Evolutionary conservation across 1,140 invertebrate genomes (phyloP).

Genomic region (Helicoverpa zea): DNA sequence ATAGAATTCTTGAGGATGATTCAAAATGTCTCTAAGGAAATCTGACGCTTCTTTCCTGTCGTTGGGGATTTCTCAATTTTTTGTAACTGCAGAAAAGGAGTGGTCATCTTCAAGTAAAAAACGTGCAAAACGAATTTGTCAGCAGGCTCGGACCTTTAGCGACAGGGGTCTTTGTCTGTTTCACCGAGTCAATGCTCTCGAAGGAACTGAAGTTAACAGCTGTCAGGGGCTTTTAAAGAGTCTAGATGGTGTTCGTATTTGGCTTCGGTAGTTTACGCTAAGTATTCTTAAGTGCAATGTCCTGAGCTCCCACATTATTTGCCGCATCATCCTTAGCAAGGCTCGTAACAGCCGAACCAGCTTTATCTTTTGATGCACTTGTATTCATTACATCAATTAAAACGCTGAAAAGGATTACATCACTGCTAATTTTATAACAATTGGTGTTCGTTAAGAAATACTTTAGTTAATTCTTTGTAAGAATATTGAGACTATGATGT

Average conservation of each 20-base stretch:
- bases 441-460: constrained; percentile 16
- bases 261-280: neutral
- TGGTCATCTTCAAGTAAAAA: neutral
- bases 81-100: neutral
- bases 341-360: neutral
- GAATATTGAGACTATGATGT: constrained; percentile 13
- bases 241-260: neutral
- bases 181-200: neutral
- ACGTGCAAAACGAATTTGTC: neutral
- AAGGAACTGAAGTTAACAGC: neutral
- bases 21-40: neutral
- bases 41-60: neutral
- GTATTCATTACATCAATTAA: constrained; percentile 41
- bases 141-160: neutral
- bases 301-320: constrained; percentile 9
- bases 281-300: constrained; percentile 21
- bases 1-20: neutral
- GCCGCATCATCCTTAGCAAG: constrained; percentile 2
- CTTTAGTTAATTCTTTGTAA: neutral
- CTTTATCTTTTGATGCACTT: constrained; percentile 33
- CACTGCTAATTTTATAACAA: constrained; percentile 31
- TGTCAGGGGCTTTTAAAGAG: neutral
- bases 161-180: neutral
- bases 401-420: constrained; percentile 12
- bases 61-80: neutral